A percentile compares a stretch with the other conserved stretches of the same genome.
phyloP scores from a whole-genome alignment of 2,888 invertebrate species.

The Flexamia atlantica region DNA sequence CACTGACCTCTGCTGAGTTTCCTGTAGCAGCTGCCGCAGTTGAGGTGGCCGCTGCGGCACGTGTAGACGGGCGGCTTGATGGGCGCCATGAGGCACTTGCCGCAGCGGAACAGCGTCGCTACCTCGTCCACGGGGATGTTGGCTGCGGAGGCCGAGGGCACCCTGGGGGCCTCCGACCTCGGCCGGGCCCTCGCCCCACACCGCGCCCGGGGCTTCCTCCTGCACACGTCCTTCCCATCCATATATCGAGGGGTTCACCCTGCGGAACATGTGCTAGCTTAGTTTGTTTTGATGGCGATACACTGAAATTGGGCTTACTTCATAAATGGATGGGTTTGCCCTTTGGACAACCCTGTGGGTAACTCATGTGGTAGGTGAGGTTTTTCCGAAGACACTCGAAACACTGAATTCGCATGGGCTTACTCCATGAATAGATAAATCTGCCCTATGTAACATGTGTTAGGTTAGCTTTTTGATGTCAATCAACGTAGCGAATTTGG shows the following conservation, averaged over 20 bases:
- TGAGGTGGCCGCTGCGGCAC: conserved; percentile 32
- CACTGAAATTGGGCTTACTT: too few relatives aligned
- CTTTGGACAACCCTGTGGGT: too few relatives aligned
- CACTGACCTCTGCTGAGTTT: background rate
- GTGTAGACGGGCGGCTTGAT: conserved; percentile 49
- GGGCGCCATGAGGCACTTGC: conserved; percentile 16
- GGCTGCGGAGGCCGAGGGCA: background rate
- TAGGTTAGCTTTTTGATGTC: too few relatives aligned
- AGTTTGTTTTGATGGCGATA: too few relatives aligned
- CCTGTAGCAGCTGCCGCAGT: conserved; percentile 12
- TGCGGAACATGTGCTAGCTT: background rate
- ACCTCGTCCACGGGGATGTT: conserved; percentile 46
- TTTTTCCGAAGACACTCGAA: too few relatives aligned
- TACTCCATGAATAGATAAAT: too few relatives aligned
- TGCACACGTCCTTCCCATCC: conserved; percentile 7
- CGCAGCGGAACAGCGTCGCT: conserved; percentile 38
- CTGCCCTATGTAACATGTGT: too few relatives aligned
- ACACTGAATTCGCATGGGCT: too few relatives aligned
- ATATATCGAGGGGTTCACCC: background rate
- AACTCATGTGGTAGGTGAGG: too few relatives aligned
- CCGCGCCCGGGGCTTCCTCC: background rate
- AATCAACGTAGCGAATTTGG: too few relatives aligned
- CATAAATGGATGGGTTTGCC: too few relatives aligned
- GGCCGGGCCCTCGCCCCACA: conserved; percentile 13
- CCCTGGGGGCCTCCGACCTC: background rate